Evolutionary conservation across 1,140 invertebrate species (phyloP), one percentile per base, ranked within the genome.

Genomic region (Melipona quadrifasciata): DNA sequence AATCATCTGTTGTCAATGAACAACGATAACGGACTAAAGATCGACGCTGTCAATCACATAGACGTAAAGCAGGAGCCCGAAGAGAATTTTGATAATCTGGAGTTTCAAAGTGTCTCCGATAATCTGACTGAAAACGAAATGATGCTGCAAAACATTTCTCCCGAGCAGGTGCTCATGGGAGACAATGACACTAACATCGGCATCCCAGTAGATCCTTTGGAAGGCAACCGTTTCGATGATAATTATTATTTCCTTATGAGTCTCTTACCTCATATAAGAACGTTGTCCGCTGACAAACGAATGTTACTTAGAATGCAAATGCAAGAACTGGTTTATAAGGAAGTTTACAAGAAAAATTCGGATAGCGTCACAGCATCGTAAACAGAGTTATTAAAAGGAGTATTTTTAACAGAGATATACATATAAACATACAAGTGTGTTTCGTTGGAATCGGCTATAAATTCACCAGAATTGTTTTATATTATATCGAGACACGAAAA

Each of bases 231-330:
- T 68, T 92, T 89, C 53, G 94, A 95, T 55, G 94, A 95, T 67
- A 95, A 94, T 88, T 95, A 95, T 84, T 93, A 94, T 80, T 95
- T 95, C 81, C 88, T 95, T 16, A 93, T 95, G 91, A 95, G 94
- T 72, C 90, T 95, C 61, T 72, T 95, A 75, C 94, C 94, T 71
- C 94, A 94, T 70, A 93, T 95, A 71, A 92, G 90, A 79, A 93
- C 90, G 24, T 64, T 95, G 70, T 91, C 94, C 0, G 91, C 93
- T 8, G 94, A 95, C 61, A 86, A 92, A 53, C 87, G 92, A 82
- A 94, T 94, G 93, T 87, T 93, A 55, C 90, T 95, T 1, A 87
- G 94, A 86, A 94, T 95, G 90, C 93, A 94, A 68, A 95, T 95
- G 92, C 94, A 94, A 70, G 93, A 95, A 83, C 72, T 95, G 53